These are phyloP conservation scores for Cricetomys ansorgei DNA, from an alignment of 2,113 vertebrate genomes.

Conservation along the genomic window DNA sequence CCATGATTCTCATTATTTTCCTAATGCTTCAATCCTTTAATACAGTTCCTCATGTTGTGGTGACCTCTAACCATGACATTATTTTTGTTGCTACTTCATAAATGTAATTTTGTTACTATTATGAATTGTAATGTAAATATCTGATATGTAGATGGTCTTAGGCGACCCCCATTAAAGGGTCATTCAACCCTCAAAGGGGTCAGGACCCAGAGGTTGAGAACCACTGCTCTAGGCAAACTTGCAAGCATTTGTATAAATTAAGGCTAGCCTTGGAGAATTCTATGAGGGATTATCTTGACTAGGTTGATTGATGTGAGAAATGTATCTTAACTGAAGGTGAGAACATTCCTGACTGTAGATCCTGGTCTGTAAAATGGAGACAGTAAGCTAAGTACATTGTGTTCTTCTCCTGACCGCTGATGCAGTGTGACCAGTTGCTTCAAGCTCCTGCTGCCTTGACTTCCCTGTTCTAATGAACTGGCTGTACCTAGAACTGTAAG, in stretches of 20 bases:
- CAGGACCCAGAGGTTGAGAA: neutral
- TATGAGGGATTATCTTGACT: neutral
- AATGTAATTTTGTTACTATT: neutral
- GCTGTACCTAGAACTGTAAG: neutral
- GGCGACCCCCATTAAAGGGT: too few relatives aligned
- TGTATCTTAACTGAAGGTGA: neutral
- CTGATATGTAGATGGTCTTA: neutral
- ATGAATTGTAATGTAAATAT: neutral
- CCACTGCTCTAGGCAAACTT: neutral
- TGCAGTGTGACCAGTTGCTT: neutral
- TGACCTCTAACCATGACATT: neutral
- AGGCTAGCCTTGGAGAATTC: neutral
- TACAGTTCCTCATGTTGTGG: neutral
- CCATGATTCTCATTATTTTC: neutral
- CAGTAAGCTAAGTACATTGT: neutral
- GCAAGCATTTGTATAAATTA: neutral
- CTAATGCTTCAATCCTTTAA: neutral
- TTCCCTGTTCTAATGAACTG: neutral
- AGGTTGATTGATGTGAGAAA: neutral
- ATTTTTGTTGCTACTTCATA: neutral
- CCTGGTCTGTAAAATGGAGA: too few relatives aligned
- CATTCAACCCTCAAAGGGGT: neutral
- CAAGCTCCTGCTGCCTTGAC: neutral
- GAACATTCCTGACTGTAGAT: neutral
- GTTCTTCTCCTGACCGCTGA: neutral